Base-by-base conservation (phyloP, 2,797 vertebrate species). In the Poecilia picta region DNA sequence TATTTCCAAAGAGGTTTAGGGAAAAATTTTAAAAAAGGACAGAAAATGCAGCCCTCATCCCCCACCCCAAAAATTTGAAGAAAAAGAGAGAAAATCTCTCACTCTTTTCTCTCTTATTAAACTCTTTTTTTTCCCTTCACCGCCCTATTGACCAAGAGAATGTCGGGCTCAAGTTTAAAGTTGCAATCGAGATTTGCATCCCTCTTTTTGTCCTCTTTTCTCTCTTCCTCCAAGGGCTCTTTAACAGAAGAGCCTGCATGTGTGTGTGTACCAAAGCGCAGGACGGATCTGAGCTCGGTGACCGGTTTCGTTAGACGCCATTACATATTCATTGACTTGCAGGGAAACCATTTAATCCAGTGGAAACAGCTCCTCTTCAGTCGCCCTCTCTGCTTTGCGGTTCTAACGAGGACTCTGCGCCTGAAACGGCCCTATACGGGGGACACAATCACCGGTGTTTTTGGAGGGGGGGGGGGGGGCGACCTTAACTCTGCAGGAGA, bases 271-370 rank as follows among this genome's bases (percentile, higher is more conserved):
- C 74, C 66, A 73, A 78, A 83, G 79, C 82, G 47, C 85, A 79
- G 70, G 73, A 76, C 82, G 66, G 49, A 73, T 77, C 81, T 77
- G 57, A 73, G 78, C 81, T 77, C 87, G 39, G 72, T 83, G 85
- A 74, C 81, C 83, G 80, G 80, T 91, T 92, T 93, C 84, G 85
- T 91, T 90, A 86, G 88, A 89, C 86, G 77, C 93, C 93, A 94
- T 95, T 94, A 94, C 93, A 94, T 94, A 95, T 95, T 95, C 93
- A 95, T 94, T 93, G 92, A 94, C 93, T 93, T 87, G 90, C 91
- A 86, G 88, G 93, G 87, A 93, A 94, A 89, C 91, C 87, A 88
- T 93, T 94, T 93, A 93, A 94, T 92, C 91, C 91, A 93, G 83
- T 93, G 91, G 89, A 92, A 94, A 90, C 91, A 91, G 91, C 90